A percentile compares a stretch with the other conserved stretches of the same genome.
phyloP scores from a whole-genome alignment of 1,140 invertebrate species.

The Neoseiulus cucumeris region DNA sequence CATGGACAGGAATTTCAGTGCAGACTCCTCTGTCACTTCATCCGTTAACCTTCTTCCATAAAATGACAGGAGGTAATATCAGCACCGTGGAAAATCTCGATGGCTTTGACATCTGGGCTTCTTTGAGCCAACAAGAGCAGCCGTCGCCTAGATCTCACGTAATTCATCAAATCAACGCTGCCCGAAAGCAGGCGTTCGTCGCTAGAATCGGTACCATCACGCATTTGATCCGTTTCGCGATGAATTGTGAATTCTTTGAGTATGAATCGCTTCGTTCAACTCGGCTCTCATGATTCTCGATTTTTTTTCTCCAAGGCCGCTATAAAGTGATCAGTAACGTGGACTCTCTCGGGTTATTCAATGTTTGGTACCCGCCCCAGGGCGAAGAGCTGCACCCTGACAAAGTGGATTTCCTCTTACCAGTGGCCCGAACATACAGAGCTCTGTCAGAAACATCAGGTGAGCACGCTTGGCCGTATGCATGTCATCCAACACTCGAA shows the following conservation, averaged over 20 bases:
- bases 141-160: neutral
- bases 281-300: too few relatives aligned
- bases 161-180: neutral
- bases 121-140: neutral
- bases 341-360: neutral
- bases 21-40: too few relatives aligned
- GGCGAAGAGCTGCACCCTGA: neutral
- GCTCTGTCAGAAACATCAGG: neutral
- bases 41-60: too few relatives aligned
- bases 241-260: too few relatives aligned
- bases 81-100: neutral
- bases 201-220: neutral
- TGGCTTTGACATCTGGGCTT: neutral
- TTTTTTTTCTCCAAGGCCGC: neutral
- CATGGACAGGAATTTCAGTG: too few relatives aligned
- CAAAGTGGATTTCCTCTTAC: neutral
- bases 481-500: neutral
- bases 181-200: neutral
- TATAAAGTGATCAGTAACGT: neutral
- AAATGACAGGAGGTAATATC: neutral
- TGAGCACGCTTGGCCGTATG: neutral
- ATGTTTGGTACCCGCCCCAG: neutral
- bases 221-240: too few relatives aligned
- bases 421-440: neutral
- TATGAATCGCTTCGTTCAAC: too few relatives aligned